A percentile compares a stretch with the other conserved stretches of the same genome.
These are phyloP conservation scores for Silvanus unidentatus DNA, from an alignment of 2,888 invertebrate genomes.

Conservation along the genomic window DNA sequence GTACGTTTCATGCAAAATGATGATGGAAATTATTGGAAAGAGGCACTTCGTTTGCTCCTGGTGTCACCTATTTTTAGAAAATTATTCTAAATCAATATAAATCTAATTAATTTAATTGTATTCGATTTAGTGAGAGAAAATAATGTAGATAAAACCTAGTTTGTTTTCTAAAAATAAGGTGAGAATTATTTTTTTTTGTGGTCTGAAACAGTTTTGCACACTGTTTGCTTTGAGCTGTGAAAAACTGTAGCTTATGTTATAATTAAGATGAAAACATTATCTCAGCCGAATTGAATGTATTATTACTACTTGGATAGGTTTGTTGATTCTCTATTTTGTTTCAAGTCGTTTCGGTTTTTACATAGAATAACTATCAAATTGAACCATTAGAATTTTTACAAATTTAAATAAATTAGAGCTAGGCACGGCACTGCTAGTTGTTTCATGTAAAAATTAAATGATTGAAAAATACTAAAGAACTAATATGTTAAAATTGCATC, in stretches of 20 bases:
- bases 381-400: no score
- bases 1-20: conserved; percentile 17
- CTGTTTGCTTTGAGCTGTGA: conserved; percentile 40
- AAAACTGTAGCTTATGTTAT: conserved; percentile 32
- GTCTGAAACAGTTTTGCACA: conserved; percentile 37
- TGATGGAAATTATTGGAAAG: conserved; percentile 6
- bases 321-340: not conserved
- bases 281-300: conserved; percentile 1
- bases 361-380: no score
- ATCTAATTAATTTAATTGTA: conserved; percentile 13
- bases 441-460: no score
- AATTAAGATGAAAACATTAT: conserved; percentile 13
- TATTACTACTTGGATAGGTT: conserved; percentile 5
- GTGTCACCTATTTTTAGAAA: conserved; percentile 37
- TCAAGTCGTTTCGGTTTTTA: no score
- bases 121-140: not conserved
- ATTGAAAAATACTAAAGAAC: no score
- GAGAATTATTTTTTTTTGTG: conserved; percentile 29
- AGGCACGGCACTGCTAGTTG: no score
- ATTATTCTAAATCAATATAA: conserved; percentile 10
- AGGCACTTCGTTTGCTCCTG: conserved; percentile 12
- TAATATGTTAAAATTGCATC: no score
- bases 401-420: no score
- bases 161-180: conserved; percentile 38
- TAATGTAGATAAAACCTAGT: conserved; percentile 5